These are phyloP conservation scores for Eulithis prunata DNA, from an alignment of 2,888 invertebrate genomes.

Conservation along the genomic window DNA sequence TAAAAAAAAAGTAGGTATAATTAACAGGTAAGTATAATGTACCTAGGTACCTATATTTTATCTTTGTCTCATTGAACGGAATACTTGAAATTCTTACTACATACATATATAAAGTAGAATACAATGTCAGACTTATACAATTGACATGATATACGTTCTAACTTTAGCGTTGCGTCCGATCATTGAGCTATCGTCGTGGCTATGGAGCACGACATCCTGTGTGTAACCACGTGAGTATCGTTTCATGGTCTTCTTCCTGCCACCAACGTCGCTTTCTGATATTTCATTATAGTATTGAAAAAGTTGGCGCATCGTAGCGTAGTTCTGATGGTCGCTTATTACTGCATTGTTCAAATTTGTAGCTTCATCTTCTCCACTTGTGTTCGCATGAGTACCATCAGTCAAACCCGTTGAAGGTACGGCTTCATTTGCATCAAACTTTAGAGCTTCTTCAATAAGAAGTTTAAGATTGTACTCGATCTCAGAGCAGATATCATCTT, in stretches of 20 bases:
- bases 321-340: neutral
- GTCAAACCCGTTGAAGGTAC: neutral
- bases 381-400: no score
- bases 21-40: no score
- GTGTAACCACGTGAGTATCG: conserved; percentile 2
- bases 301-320: conserved; percentile 8
- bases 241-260: neutral
- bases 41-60: no score
- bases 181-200: neutral
- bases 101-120: neutral
- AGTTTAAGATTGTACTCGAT: neutral
- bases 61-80: no score
- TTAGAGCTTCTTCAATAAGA: neutral
- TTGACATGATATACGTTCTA: conserved; percentile 11
- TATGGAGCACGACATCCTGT: conserved; percentile 9
- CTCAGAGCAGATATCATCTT: neutral
- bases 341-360: neutral
- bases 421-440: neutral
- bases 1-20: no score
- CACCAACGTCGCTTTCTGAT: neutral
- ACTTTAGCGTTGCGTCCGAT: neutral
- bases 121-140: conserved; percentile 14
- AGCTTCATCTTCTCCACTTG: no score
- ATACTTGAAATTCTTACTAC: neutral
- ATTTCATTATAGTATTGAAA: conserved; percentile 7